Evolutionary conservation across 2,888 invertebrate genomes (phyloP), one percentile per base, ranked within the genome.

Genomic region (Cyclophora albipunctata): DNA sequence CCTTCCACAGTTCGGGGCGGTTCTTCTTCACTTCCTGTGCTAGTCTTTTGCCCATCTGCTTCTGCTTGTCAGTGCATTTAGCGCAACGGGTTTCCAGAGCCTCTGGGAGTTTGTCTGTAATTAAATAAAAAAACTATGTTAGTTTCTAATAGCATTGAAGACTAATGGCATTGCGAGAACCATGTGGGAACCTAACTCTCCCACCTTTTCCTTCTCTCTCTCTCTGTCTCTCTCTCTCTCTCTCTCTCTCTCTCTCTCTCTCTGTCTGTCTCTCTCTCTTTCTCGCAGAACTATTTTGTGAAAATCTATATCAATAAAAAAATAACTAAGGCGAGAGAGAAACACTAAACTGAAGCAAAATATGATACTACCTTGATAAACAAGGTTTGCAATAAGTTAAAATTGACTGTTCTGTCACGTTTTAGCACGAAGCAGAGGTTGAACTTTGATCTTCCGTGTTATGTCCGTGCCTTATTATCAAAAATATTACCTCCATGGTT

Each of bases 41-140:
- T n/a, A 93, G 86, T 53, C 87, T 88, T 56, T 91, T 91, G 3
- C 92, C 91, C 47, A 91, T 90, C 62, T 86, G 74, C 65, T 91
- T 92, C 71, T 94, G 94, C 59, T 90, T 92, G 46, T 91, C 91
- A 3, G 92, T 91, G 68, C 94, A 94, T 74, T 93, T 93, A 7
- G 82, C 86, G 71, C 94, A 94, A 46, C 90, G 87, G 6, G 92
- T 93, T 63, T 83, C 85, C 44, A 94, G 85, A 3, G 93, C 93
- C 73, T 94, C 93, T 0, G 93, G 93, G 51, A 94, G 78, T 64
- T 90, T 91, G 47, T 91, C 93, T 94, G 77, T 40, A 86, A 83
- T 55, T 47, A 20, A 52, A 51, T 2, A 34, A 5, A 46, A 40
- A 53, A 45, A 52, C 3, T 42, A 45, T 40, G 45, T 20, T 48